A percentile compares a stretch with the other conserved stretches of the same genome.
These are phyloP conservation scores for Drosophila buzzatii DNA, from an alignment of 2,888 invertebrate genomes.

Conservation along the genomic window DNA sequence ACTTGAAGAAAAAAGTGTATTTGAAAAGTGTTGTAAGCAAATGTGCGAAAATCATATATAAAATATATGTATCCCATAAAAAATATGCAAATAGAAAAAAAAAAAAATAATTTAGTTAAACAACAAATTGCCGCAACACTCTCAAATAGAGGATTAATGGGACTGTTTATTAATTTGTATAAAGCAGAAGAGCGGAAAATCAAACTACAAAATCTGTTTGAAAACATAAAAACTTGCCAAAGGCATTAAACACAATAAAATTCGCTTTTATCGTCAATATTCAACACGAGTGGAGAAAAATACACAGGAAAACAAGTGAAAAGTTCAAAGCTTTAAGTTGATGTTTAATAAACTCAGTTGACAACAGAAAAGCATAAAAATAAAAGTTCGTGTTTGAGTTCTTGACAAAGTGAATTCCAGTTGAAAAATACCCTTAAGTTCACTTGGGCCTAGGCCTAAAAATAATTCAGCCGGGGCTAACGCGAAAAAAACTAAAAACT, in stretches of 20 bases:
- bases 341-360: conserved; percentile 33
- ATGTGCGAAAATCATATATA: not conserved
- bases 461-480: conserved; percentile 56
- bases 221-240: conserved; percentile 2
- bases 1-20: not conserved
- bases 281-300: conserved; percentile 52
- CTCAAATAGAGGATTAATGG: not conserved
- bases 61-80: not conserved
- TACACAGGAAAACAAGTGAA: conserved; percentile 4
- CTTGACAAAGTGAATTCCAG: conserved; percentile 47
- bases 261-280: conserved; percentile 38
- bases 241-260: conserved; percentile 43
- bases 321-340: conserved; percentile 11
- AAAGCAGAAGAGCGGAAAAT: conserved; percentile 1
- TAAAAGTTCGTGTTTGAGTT: conserved; percentile 16
- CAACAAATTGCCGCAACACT: not conserved
- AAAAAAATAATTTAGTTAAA: conserved; percentile 1
- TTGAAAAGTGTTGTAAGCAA: not conserved
- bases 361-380: conserved; percentile 35
- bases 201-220: conserved; percentile 19
- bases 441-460: conserved; percentile 47
- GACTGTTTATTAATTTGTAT: conserved; percentile 11
- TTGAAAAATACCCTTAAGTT: conserved; percentile 18
- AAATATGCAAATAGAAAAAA: not conserved
- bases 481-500: conserved; percentile 28